A percentile compares a stretch with the other conserved stretches of the same genome.
Evolutionary conservation across 2,797 vertebrate species (phyloP).

Genomic region (Euthynnus affinis): DNA sequence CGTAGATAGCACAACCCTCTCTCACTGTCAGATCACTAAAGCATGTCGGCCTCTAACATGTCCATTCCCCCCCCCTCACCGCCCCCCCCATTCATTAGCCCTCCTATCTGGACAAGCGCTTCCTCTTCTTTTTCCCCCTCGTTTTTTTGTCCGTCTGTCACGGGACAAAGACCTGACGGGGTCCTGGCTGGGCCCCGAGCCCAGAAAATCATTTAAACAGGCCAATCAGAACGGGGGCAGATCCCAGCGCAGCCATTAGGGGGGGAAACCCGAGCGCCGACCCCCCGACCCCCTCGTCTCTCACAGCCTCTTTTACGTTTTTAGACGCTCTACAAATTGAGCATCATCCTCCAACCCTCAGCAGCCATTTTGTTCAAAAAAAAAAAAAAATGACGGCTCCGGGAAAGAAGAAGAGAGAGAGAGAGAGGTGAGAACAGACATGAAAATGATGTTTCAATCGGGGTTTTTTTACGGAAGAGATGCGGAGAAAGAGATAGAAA

Average conservation of each 20-base stretch:
- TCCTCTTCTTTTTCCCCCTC: conserved; percentile 52
- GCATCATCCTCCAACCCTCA: conserved; percentile 71
- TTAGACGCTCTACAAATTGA: conserved; percentile 79
- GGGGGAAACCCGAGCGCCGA: conserved; percentile 69
- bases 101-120: conserved; percentile 41
- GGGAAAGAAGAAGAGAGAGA: conserved; percentile 69
- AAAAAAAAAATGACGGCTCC: conserved; percentile 42
- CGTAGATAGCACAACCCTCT: conserved; percentile 8
- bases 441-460: conserved; percentile 72
- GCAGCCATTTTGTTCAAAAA: conserved; percentile 69
- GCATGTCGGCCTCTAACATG: conserved; percentile 39
- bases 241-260: conserved; percentile 77
- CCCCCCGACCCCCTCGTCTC: conserved; percentile 53
- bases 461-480: conserved; percentile 61
- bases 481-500: conserved; percentile 66
- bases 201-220: conserved; percentile 81
- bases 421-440: conserved; percentile 76
- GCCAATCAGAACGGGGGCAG: conserved; percentile 68
- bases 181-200: conserved; percentile 71
- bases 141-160: conserved; percentile 74
- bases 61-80: conserved; percentile 54
- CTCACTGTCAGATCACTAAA: conserved; percentile 20
- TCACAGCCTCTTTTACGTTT: conserved; percentile 70
- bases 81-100: conserved; percentile 61
- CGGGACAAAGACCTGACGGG: conserved; percentile 66